Conservation (phyloP, 2,888 invertebrate genomes). For the Drosophila cyrtoloma region DNA sequence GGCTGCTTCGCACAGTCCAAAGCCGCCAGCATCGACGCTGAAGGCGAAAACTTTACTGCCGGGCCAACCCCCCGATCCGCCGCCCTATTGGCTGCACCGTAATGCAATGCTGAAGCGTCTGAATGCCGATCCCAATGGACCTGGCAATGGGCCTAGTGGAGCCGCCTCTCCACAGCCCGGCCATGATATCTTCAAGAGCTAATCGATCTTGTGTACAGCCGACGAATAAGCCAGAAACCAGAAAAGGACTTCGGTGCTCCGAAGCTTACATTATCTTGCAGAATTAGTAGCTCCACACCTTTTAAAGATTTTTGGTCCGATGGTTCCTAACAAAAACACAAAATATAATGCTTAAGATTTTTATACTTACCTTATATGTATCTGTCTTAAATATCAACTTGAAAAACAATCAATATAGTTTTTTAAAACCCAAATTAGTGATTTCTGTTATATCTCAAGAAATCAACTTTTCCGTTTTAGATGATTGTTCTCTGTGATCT, state of each 20-base stretch:
- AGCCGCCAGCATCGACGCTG: constrained; percentile 86
- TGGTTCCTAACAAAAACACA: not conserved
- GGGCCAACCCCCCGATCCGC: constrained; percentile 85
- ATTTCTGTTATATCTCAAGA: not conserved
- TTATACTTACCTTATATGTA: not conserved
- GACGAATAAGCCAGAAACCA: constrained; percentile 35
- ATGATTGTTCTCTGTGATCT: not conserved
- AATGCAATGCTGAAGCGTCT: constrained; percentile 85
- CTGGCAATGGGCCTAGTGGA: constrained; percentile 33
- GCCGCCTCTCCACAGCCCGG: constrained; percentile 69
- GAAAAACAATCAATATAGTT: not conserved
- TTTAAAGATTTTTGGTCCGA: not conserved
- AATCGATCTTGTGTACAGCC: constrained; percentile 81
- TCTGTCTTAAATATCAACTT: not conserved
- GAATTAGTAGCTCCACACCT: not conserved
- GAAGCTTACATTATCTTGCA: constrained; percentile 56
- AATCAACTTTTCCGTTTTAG: not conserved
- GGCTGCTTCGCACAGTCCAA: constrained; percentile 78
- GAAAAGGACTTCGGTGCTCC: constrained; percentile 52
- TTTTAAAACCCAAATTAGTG: not conserved
- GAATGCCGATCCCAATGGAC: constrained; percentile 70
- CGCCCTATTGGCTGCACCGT: constrained; percentile 85
- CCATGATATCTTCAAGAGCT: constrained; percentile 87
- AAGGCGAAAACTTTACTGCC: constrained; percentile 87
- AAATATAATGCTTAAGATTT: not conserved